Evolutionary conservation across 2,113 vertebrate species (phyloP).

Genomic region (Boulengeromyrus knoepffleri): DNA sequence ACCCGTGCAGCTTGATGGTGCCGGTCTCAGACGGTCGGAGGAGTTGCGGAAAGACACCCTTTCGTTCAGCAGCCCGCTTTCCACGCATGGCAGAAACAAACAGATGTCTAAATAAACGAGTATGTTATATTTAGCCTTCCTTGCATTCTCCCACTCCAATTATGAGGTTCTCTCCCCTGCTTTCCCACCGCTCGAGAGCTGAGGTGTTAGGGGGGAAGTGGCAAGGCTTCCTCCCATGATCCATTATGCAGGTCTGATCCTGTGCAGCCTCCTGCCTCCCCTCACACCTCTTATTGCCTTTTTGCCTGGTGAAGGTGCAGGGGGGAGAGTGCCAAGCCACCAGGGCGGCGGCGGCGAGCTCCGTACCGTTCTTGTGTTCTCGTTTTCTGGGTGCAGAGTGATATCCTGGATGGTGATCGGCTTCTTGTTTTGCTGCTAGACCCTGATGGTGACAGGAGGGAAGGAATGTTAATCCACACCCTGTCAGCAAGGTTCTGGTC

Average conservation of each 20-base stretch:
- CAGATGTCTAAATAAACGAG: slow-evolving; percentile 42
- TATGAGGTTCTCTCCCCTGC: slow-evolving; percentile 73
- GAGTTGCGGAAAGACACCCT: background rate
- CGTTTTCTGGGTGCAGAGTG: background rate
- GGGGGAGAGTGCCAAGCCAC: background rate
- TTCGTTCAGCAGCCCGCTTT: background rate
- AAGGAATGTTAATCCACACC: background rate
- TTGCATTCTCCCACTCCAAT: slow-evolving; percentile 72
- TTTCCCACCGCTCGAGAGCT: slow-evolving; percentile 58
- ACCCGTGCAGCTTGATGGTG: background rate
- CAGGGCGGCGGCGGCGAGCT: background rate
- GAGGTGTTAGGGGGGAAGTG: slow-evolving; percentile 88
- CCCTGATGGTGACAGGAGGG: background rate
- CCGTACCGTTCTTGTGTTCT: background rate
- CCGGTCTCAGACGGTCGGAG: background rate
- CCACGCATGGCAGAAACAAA: slow-evolving; percentile 28
- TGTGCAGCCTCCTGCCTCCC: slow-evolving; percentile 75
- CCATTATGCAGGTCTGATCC: slow-evolving; percentile 94
- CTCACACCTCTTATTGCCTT: slow-evolving; percentile 97
- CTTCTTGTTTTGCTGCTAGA: background rate
- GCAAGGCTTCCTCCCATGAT: slow-evolving; percentile 51
- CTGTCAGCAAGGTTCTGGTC: background rate
- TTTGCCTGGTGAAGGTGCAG: slow-evolving; percentile 61
- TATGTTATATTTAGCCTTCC: slow-evolving; percentile 46
- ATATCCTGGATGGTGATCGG: background rate